Base-by-base conservation (phyloP, 2,888 invertebrate species). In the Pseudanteris insignis region DNA sequence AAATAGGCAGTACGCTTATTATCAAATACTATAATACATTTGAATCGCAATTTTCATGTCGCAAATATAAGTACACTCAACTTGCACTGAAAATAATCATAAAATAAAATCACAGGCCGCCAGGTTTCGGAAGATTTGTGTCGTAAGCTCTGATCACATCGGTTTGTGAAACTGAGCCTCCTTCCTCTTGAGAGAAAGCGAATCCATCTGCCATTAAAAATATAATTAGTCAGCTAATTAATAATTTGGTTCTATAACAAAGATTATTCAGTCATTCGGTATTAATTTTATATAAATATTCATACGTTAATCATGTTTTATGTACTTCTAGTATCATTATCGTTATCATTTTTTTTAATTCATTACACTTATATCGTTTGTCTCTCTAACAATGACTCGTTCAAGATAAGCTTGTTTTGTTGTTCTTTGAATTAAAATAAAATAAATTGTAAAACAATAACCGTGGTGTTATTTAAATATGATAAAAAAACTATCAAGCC, bases 141-240 rank as follows among this genome's bases (percentile, higher is more conserved):
- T 97, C 92, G 87, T 97, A 97, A 43, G 93, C 93, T 79, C 97
- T 89, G 80, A 98, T 96, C 78, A 97, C 89, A 77, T 93, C 94
- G 68, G 95, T 91, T 84, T 97, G 93, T 41, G 94, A 90, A 65
- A 98, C 92, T 72, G 90, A 92, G 68, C 96, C 96, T 77, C 95
- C 93, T 84, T 99, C 98, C 83, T 98, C 98, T 89, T 98, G 98
- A 32, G 97, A 98, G 84, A 99, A 99, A 69, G 98, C 97, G 85
- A 92, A 97, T 66, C 97, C 97, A 89, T 96, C 96, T 96, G n/a
- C n/a, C n/a, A n/a, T n/a, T n/a, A n/a, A n/a, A 83, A 50, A 14
- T 30, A 5, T 4, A 21, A 5, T 5, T 21, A 7, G 4, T 21
- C 4, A 21, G 21, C 7, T 21, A 21, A 5, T 21, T 5, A 21